Evolutionary conservation across 2,113 vertebrate genomes (phyloP), one percentile per base, ranked within the genome.

Genomic region (Clarias macrocephalus): DNA sequence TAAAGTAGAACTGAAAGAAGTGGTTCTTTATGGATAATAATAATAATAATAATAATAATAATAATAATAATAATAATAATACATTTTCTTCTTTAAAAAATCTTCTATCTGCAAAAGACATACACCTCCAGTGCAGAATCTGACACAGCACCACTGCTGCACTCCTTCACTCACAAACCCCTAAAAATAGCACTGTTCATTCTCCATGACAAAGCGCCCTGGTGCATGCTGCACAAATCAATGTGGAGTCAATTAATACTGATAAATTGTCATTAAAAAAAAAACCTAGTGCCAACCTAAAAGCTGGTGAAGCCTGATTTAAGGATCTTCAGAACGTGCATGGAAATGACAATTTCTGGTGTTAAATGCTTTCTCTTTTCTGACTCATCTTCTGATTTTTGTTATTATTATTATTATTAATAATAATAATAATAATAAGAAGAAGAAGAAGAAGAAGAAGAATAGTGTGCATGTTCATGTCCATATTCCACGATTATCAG

Each of bases 171-270:
- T 93, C 91, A 75, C 87, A 77, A 48, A 15, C 42, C 68, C 80
- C 93, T 94, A 94, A 92, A 93, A 94, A 94, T 94, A 95, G 94
- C 92, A 88, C 56, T 89, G 87, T 89, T 92, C 68, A 85, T 88
- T 89, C 84, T 91, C 83, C 90, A 75, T 75, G 80, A 81, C 86
- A 89, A 86, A 60, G 48, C 76, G 56, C 37, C 80, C 79, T 60
- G 37, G 2, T 80, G 54, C 54, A 80, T 16, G 57, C 56, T 60
- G 79, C 13, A 60, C 79, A 80, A 62, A 80, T 80, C 79, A 80
- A 80, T 80, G 57, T 60, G 79, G 28, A 37, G 56, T 37, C 30
- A 33, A 13, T 37, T 62, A 12, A 60, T 60, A 23, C 37, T 60
- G 57, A 60, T 33, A 13, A 13, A 37, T 80, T 37, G 12, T 37